These are phyloP conservation scores for Scomber japonicus DNA, from an alignment of 2,113 vertebrate species.

Conservation along the genomic window DNA sequence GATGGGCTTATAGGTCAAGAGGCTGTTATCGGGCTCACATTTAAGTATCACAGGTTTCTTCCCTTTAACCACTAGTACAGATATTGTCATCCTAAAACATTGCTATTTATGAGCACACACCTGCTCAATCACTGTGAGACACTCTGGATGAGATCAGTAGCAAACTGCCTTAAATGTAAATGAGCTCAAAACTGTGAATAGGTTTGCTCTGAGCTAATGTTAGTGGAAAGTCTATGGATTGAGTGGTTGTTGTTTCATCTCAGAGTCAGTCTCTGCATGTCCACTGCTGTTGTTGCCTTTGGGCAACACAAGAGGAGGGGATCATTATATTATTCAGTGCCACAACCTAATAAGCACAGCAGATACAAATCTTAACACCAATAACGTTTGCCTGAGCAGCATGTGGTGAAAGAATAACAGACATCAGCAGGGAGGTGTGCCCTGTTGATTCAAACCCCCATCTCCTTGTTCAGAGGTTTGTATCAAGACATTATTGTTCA, in stretches of 20 bases:
- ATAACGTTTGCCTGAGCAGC: constrained; percentile 22
- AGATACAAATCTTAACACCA: constrained; percentile 60
- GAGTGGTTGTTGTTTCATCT: constrained; percentile 42
- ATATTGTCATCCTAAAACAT: background rate
- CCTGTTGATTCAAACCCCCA: constrained; percentile 17
- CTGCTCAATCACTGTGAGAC: constrained; percentile 40
- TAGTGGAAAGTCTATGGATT: constrained; percentile 47
- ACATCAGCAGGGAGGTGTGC: constrained; percentile 7
- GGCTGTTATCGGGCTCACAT: background rate
- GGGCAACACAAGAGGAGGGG: background rate
- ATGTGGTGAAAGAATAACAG: constrained; percentile 34
- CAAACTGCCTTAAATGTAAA: constrained; percentile 56
- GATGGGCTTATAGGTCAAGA: background rate
- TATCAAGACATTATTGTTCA: constrained; percentile 26
- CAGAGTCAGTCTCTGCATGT: constrained; percentile 29
- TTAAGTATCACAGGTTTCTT: background rate
- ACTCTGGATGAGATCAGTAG: constrained; percentile 30
- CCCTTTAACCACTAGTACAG: background rate
- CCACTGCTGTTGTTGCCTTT: constrained; percentile 18
- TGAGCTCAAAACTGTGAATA: constrained; percentile 51
- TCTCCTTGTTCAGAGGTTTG: constrained; percentile 19
- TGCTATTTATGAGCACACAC: constrained; percentile 40
- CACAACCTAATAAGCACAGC: constrained; percentile 51
- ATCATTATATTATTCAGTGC: constrained; percentile 55
- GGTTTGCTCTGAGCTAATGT: constrained; percentile 32